These are phyloP conservation scores for Felis catus DNA, from an alignment of 2,113 vertebrate genomes.

Conservation along the genomic window DNA sequence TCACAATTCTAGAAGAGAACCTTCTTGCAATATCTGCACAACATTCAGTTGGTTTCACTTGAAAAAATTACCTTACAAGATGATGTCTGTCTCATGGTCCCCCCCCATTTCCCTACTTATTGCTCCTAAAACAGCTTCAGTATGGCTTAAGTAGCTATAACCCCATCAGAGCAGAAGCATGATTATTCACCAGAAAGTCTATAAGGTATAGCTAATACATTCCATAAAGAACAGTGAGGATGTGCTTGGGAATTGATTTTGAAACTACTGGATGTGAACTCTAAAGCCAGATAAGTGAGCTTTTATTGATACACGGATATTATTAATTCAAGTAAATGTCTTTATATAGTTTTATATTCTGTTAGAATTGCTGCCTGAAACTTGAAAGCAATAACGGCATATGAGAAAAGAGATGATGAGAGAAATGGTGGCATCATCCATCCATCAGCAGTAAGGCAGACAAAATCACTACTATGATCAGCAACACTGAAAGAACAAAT, in stretches of 20 bases:
- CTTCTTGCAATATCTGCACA: not conserved
- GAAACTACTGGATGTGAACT: not conserved
- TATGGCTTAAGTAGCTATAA: not conserved
- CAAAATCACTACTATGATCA: not conserved
- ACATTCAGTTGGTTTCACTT: not conserved
- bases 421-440: not conserved
- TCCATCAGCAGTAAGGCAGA: not conserved
- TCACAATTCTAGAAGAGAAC: not conserved
- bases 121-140: not conserved
- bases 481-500: not conserved
- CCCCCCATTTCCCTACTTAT: not conserved
- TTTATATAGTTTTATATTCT: not conserved
- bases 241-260: not conserved
- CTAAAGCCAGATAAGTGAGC: not conserved
- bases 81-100: not conserved
- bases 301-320: not conserved
- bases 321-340: not conserved
- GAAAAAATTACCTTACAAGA: not conserved
- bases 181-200: not conserved
- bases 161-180: not conserved
- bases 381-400: not conserved
- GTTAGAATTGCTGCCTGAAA: not conserved
- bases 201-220: not conserved
- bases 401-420: not conserved
- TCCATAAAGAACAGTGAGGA: not conserved